These are phyloP conservation scores for Alsophila aescularia DNA, from an alignment of 2,888 invertebrate genomes.

Conservation along the genomic window DNA sequence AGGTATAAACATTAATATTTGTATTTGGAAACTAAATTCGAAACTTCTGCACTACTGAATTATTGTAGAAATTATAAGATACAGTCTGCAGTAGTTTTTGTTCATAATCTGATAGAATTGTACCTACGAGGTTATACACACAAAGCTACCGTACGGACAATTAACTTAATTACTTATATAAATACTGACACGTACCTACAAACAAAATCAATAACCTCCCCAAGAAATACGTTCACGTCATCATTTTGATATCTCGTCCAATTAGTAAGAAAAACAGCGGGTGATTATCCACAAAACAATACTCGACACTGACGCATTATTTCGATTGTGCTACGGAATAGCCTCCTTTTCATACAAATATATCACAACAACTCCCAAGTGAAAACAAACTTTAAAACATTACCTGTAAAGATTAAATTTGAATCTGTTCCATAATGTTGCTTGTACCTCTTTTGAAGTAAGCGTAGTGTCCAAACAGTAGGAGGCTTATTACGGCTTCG, in stretches of 20 bases:
- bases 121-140: not conserved
- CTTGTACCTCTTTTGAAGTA: constrained; percentile 12
- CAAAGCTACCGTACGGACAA: not conserved
- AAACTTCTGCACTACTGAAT: no score
- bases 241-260: constrained; percentile 74
- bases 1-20: no score
- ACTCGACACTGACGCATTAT: constrained; percentile 70
- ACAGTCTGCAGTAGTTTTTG: no score
- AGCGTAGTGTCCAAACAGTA: constrained; percentile 40
- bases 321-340: constrained; percentile 52
- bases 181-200: constrained; percentile 18
- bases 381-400: not conserved
- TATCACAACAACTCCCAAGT: constrained; percentile 2
- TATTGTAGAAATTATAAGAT: no score
- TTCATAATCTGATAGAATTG: no score
- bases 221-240: constrained; percentile 38
- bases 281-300: constrained; percentile 63
- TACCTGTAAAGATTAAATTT: constrained; percentile 12
- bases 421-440: not conserved
- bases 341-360: constrained; percentile 35
- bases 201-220: constrained; percentile 36
- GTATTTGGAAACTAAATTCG: no score
- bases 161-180: not conserved
- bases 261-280: constrained; percentile 79
- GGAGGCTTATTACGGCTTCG: constrained; percentile 58